Evolutionary conservation across 2,888 invertebrate genomes (phyloP).

Genomic region (Dicranocentrus wangi): DNA sequence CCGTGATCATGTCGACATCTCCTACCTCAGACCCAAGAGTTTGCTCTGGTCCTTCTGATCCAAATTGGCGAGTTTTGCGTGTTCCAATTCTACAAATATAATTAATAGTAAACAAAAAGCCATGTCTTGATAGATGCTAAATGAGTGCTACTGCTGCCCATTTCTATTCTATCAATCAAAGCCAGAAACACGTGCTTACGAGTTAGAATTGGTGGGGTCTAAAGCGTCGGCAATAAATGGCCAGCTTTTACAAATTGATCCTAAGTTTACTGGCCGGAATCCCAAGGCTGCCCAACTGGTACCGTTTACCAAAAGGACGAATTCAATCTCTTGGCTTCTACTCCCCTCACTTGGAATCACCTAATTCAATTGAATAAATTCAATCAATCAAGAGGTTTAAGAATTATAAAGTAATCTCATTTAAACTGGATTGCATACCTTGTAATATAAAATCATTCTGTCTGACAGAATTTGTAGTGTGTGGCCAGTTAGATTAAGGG

Average conservation of each 20-base stretch:
- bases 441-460: constrained; percentile 68
- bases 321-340: constrained; percentile 73
- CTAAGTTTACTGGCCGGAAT: constrained; percentile 83
- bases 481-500: constrained; percentile 63
- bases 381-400: constrained; percentile 6
- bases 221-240: constrained; percentile 63
- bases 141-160: too few relatives aligned
- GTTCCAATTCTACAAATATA: constrained; percentile 37
- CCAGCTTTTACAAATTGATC: constrained; percentile 66
- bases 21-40: constrained; percentile 44
- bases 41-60: constrained; percentile 19
- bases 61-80: constrained; percentile 50
- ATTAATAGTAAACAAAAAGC: too few relatives aligned
- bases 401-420: background rate
- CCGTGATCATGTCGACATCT: too few relatives aligned
- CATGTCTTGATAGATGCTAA: too few relatives aligned
- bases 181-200: constrained; percentile 8
- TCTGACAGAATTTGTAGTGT: constrained; percentile 67
- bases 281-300: constrained; percentile 92
- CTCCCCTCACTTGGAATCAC: constrained; percentile 41
- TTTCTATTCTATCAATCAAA: background rate
- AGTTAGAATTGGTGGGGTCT: constrained; percentile 53
- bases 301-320: constrained; percentile 89
- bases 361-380: background rate
- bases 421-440: constrained; percentile 41